These are phyloP conservation scores for Aromia moschata DNA, from an alignment of 2,888 invertebrate genomes.

Conservation along the genomic window DNA sequence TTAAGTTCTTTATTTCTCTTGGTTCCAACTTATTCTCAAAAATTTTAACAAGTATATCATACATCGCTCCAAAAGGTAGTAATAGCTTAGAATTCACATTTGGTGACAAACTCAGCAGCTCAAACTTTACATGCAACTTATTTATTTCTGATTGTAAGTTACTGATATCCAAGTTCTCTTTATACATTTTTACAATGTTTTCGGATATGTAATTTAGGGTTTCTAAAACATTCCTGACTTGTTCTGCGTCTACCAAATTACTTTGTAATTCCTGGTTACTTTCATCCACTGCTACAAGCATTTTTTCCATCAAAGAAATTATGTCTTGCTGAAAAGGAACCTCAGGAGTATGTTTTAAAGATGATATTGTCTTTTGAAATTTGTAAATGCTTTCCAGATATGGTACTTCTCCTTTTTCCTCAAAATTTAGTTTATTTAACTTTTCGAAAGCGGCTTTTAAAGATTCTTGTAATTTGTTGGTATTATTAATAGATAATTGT, in stretches of 20 bases:
- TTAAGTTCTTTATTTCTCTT: constrained; percentile 5
- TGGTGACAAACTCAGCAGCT: constrained; percentile 12
- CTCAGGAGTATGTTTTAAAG: not conserved
- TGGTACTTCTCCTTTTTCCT: constrained; percentile 29
- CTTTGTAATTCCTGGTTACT: constrained; percentile 24
- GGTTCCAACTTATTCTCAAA: constrained; percentile 2
- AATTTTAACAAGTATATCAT: not conserved
- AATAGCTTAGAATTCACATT: not conserved
- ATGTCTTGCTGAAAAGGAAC: constrained; percentile 31
- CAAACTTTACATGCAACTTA: not conserved
- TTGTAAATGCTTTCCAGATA: constrained; percentile 22
- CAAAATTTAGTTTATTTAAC: not conserved
- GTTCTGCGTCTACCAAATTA: constrained; percentile 8
- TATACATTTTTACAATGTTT: constrained; percentile 23
- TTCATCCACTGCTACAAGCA: constrained; percentile 27
- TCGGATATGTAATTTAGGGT: constrained; percentile 26
- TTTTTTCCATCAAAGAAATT: constrained; percentile 29
- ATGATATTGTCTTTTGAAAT: constrained; percentile 21
- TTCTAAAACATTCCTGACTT: constrained; percentile 27
- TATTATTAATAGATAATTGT: constrained; percentile 20
- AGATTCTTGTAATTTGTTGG: constrained; percentile 27
- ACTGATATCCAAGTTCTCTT: constrained; percentile 8
- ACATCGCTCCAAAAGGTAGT: not conserved
- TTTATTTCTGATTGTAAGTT: constrained; percentile 17
- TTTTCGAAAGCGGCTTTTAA: not conserved